Evolutionary conservation across 2,888 invertebrate species (phyloP).

Genomic region (Amblyteles armatorius): DNA sequence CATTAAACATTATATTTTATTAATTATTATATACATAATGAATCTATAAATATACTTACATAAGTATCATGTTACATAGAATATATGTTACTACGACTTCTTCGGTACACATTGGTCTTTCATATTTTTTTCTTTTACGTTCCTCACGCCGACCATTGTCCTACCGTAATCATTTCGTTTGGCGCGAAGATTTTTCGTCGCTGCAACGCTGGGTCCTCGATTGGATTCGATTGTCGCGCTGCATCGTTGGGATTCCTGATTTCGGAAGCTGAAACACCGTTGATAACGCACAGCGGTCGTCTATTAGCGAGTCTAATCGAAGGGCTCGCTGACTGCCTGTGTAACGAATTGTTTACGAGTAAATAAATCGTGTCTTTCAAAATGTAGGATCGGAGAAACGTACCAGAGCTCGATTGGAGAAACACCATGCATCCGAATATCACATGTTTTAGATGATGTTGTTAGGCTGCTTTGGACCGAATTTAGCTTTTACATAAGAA

Average conservation of each 20-base stretch:
- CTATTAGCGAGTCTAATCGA: neutral
- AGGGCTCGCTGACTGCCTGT: neutral
- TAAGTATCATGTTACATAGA: slow-evolving; percentile 81
- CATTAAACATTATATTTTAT: slow-evolving; percentile 83
- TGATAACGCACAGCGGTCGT: neutral
- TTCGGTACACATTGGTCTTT: slow-evolving; percentile 60
- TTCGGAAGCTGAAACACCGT: neutral
- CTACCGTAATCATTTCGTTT: neutral
- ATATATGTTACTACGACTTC: slow-evolving; percentile 76
- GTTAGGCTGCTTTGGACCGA: too few relatives aligned
- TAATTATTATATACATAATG: slow-evolving; percentile 81
- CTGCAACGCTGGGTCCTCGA: neutral
- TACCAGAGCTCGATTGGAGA: neutral
- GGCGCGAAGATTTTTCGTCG: neutral
- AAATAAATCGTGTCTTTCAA: neutral
- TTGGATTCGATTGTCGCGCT: neutral
- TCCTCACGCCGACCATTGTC: slow-evolving; percentile 5
- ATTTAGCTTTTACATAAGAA: too few relatives aligned
- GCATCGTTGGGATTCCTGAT: neutral
- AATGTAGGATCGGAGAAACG: neutral
- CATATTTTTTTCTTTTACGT: slow-evolving; percentile 19
- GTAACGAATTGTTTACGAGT: neutral
- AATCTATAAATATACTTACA: slow-evolving; percentile 77
- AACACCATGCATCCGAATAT: neutral
- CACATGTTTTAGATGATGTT: neutral